Evolutionary conservation across 2,113 vertebrate genomes (phyloP), one percentile per base, ranked within the genome.

Genomic region (Eulemur rufifrons): DNA sequence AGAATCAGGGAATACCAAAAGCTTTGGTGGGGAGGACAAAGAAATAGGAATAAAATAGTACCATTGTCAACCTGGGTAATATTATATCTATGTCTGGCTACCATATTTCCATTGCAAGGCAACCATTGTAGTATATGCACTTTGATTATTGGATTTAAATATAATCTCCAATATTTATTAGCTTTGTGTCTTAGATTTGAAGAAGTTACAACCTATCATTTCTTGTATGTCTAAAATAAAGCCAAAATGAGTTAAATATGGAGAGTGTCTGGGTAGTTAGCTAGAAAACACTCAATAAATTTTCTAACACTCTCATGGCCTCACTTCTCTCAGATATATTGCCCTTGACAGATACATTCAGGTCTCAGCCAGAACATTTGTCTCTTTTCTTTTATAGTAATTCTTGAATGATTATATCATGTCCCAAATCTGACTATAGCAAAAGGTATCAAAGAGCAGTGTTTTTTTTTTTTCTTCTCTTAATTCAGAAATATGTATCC

Each of bases 401-500:
- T 54, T 84, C n/a, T 68, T 5, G 17, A 52, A 7, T 76, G 59
- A 64, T 74, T 71, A 63, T 68, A 83, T 64, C 2, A 29, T 54
- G 5, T 52, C 20, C 8, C 6, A 59, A 71, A 80, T 95, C 8
- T 69, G 27, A 86, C 8, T 83, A 6, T 37, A 68, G 37, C 20
- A 74, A 39, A 59, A 94, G 0, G 1, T 59, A 86, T 29, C 37
- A 73, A 78, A 56, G 42, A 13, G 2, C 15, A 63, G 4, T 77
- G 50, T 78, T 82, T 2, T 95, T 95, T 95, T 42, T 42, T 69
- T 34, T 66, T 5, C 1, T 23, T 7, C 17, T 56, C 29, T 39
- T n/a, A 76, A 59, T 93, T 78, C 11, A 80, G 21, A 95, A 96
- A 82, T 42, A 1, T 37, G 13, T 71, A 52, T 80, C 88, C 64